Evolutionary conservation across 23 tunicate genomes (phyloP), one percentile per base, ranked within the genome.

Genomic region (Trididemnum miniatum): DNA sequence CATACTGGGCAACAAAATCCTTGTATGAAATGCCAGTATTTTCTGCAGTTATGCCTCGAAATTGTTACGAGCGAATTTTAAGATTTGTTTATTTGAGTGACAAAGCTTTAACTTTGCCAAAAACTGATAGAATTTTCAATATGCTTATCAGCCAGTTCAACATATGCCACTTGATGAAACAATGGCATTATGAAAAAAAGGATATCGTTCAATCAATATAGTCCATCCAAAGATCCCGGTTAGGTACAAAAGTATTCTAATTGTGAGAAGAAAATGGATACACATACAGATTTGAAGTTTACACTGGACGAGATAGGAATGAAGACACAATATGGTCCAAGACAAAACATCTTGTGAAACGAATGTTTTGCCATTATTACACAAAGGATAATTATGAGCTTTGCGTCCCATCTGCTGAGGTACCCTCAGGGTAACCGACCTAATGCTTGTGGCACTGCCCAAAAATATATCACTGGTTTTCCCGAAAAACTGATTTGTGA

Each of bases 341-440:
- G 25, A 69, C 75, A 69, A 37, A 69, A 31, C 12, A 69, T 69
- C 75, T 69, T 69, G 36, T 69, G 75, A 32, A 31, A 34, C 38
- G 75, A 33, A 69, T 31, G 39, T 69, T 69, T 62, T 34, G 12
- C 75, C 75, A 5, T 34, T 69, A n/a, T 37, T 29, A 69, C 29
- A 69, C 75, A 69, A 69, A 69, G 38, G 75, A 69, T 69, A n/a
- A n/a, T n/a, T n/a, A 69, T 22, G 39, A 69, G 75, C 75, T 69
- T 69, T 69, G 31, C 75, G 25, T 37, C 75, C 4, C 75, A 69
- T 34, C 37, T 69, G 38, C 25, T 69, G 37, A 69, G 31, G 39
- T 5, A 69, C 39, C 20, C 31, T 29, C 75, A 69, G 29, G 75
- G 31, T 12, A 69, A 69, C 39, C 38, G 31, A 69, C 29, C 75